phyloP scores from a whole-genome alignment of 2,888 invertebrate genomes.

The Hirtodrosophila confusa region DNA sequence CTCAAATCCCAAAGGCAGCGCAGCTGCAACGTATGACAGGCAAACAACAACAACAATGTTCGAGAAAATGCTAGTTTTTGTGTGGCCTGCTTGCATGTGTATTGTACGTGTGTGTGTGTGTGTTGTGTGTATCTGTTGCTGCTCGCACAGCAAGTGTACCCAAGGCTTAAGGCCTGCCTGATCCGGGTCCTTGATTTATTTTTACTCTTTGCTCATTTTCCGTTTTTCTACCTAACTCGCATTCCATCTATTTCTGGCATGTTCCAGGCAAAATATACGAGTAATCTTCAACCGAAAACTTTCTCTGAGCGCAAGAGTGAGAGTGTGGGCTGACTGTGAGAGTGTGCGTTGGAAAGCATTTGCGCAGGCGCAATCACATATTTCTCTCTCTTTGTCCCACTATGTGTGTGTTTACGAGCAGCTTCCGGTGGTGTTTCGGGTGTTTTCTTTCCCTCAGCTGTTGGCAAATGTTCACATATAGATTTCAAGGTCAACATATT shows the following conservation, averaged over 20 bases:
- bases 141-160: conserved; percentile 70
- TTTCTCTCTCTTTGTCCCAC: background rate
- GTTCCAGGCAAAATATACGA: conserved; percentile 32
- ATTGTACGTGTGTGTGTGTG: conserved; percentile 14
- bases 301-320: conserved; percentile 44
- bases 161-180: conserved; percentile 58
- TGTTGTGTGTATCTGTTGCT: conserved; percentile 53
- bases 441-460: conserved; percentile 48
- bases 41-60: conserved; percentile 30
- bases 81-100: conserved; percentile 15
- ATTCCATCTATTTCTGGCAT: conserved; percentile 47
- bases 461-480: conserved; percentile 40
- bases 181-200: conserved; percentile 76
- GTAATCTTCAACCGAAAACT: conserved; percentile 52
- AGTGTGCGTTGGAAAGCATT: conserved; percentile 49
- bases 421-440: conserved; percentile 72
- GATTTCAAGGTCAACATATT: conserved; percentile 60
- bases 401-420: conserved; percentile 36
- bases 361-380: conserved; percentile 48
- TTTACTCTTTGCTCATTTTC: conserved; percentile 58
- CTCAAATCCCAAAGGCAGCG: conserved; percentile 54
- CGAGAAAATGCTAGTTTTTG: conserved; percentile 33
- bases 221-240: conserved; percentile 62
- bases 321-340: conserved; percentile 16
- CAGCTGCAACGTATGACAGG: conserved; percentile 63